Conservation (phyloP, 2,888 invertebrate species). For the Chironomus tentans region DNA sequence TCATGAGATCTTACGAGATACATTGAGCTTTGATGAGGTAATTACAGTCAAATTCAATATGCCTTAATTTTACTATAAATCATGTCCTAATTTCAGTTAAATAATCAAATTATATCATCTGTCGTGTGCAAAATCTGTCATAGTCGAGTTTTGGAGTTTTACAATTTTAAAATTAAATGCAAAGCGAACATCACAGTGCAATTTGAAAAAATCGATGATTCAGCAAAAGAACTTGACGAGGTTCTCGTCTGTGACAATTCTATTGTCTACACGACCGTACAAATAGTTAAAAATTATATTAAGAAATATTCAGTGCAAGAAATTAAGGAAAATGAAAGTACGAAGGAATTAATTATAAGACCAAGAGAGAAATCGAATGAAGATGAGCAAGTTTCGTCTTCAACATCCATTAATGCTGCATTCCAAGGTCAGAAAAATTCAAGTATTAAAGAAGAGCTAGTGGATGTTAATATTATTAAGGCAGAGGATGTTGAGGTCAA, state of each 20-base stretch:
- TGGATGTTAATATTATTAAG: neutral
- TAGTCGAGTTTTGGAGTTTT: neutral
- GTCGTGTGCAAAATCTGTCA: neutral
- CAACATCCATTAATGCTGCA: neutral
- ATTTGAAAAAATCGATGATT: neutral
- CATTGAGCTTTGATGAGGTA: slow-evolving; percentile 1
- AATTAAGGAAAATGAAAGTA: neutral
- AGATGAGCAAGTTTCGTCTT: neutral
- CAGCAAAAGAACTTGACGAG: neutral
- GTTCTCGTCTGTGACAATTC: neutral
- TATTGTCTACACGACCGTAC: neutral
- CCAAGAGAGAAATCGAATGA: neutral
- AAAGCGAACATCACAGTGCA: neutral
- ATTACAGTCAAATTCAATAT: neutral
- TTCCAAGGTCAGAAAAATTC: neutral
- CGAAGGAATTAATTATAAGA: neutral
- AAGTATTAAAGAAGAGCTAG: neutral
- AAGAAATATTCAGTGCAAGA: neutral
- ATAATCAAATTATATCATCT: neutral
- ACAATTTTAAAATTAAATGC: slow-evolving; percentile 9
- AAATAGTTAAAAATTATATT: neutral
- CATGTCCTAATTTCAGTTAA: neutral
- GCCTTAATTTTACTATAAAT: neutral
- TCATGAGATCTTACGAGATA: neutral
- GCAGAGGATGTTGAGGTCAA: neutral